Evolutionary conservation across 2,888 invertebrate species (phyloP).

Genomic region (Heliconius aoede): DNA sequence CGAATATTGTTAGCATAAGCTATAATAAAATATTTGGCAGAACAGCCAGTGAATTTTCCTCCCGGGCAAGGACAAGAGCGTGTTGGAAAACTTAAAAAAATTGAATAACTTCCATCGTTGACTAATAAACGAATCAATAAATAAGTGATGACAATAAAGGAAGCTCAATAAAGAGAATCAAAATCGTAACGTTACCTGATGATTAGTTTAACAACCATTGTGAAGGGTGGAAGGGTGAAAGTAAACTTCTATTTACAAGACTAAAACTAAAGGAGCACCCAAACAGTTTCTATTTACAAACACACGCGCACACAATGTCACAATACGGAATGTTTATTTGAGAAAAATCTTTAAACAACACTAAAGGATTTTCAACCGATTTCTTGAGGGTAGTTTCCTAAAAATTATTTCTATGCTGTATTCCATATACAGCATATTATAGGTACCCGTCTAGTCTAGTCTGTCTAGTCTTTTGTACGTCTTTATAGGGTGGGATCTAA

Average conservation of each 20-base stretch:
- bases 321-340: conserved; percentile 48
- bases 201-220: conserved; percentile 69
- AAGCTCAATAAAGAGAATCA: background rate
- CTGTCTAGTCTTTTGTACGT: conserved; percentile 38
- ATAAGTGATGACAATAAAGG: no score
- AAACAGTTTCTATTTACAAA: conserved; percentile 45
- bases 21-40: background rate
- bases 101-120: no score
- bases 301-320: conserved; percentile 49
- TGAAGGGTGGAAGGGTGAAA: background rate
- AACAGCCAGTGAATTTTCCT: background rate
- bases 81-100: no score
- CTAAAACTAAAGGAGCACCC: background rate
- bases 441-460: background rate
- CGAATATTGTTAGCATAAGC: background rate
- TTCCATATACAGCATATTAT: conserved; percentile 69
- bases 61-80: background rate
- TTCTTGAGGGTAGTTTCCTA: conserved; percentile 65
- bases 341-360: conserved; percentile 34
- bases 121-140: no score
- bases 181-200: conserved; percentile 60
- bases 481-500: conserved; percentile 49
- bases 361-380: conserved; percentile 53
- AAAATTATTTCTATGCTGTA: conserved; percentile 67
- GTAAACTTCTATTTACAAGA: background rate